These are phyloP conservation scores for Paedocypris sp. DNA, from an alignment of 2,113 vertebrate species.

Conservation along the genomic window DNA sequence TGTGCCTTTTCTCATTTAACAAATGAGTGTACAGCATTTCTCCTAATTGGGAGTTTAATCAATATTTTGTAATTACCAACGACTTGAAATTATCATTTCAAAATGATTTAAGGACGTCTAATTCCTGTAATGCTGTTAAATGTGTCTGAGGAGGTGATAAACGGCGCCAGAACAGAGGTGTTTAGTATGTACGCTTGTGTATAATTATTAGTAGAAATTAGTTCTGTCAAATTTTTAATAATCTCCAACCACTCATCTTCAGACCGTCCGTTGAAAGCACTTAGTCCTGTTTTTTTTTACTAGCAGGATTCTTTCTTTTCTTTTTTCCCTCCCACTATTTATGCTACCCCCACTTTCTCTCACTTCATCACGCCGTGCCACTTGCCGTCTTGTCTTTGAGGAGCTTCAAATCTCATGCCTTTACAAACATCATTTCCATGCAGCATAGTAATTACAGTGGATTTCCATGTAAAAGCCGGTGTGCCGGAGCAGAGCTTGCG, in stretches of 20 bases:
- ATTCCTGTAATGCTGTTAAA: too few relatives aligned
- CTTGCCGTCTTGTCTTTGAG: not conserved
- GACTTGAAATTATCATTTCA: not conserved
- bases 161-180: too few relatives aligned
- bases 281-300: not conserved
- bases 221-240: not conserved
- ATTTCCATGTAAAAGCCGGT: slow-evolving; percentile 30
- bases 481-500: not conserved
- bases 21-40: not conserved
- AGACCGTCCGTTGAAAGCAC: not conserved
- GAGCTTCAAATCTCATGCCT: slow-evolving; percentile 26
- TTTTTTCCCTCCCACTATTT: not conserved
- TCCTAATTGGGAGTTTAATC: not conserved
- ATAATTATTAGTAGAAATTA: not conserved
- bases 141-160: too few relatives aligned
- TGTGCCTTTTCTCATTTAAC: not conserved
- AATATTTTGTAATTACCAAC: slow-evolving; percentile 2
- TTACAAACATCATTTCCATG: slow-evolving; percentile 33
- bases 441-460: slow-evolving; percentile 29
- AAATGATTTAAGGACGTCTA: too few relatives aligned
- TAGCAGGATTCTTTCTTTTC: not conserved
- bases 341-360: not conserved
- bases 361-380: not conserved
- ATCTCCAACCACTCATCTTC: not conserved
- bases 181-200: too few relatives aligned